Conservation (phyloP, 2,888 invertebrate species). For the Patella depressa region DNA sequence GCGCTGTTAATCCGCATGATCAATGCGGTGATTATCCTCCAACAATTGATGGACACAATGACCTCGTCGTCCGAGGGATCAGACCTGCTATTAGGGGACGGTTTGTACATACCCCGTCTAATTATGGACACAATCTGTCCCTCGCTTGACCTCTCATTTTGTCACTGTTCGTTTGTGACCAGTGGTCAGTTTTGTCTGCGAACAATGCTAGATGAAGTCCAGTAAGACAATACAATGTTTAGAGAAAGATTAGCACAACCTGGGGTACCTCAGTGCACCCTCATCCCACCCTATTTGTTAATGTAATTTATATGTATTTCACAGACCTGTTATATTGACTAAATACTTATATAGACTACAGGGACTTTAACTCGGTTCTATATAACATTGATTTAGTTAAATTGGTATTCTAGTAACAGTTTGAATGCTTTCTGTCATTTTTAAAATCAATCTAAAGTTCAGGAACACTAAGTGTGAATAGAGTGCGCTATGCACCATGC, state of each 20-base stretch:
- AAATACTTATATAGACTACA: conserved; percentile 2
- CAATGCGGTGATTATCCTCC: background rate
- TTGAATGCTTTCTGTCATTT: background rate
- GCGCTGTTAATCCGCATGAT: background rate
- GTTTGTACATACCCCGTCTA: background rate
- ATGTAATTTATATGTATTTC: too few species aligned
- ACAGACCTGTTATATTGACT: too few species aligned
- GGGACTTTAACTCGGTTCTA: conserved; percentile 12
- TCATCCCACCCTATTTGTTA: background rate
- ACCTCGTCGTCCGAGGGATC: background rate
- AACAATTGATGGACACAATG: background rate
- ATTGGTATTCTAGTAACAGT: background rate
- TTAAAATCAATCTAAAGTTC: background rate
- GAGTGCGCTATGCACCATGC: background rate
- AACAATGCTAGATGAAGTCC: background rate
- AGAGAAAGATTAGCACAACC: background rate
- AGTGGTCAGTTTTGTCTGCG: background rate
- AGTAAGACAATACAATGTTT: background rate
- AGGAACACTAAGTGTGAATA: background rate
- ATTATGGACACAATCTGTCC: background rate
- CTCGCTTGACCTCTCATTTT: background rate
- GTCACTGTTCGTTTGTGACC: background rate
- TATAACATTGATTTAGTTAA: conserved; percentile 15
- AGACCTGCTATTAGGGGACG: background rate
- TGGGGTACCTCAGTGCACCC: background rate